phyloP scores from a whole-genome alignment of 2,113 vertebrate genomes.

The Galemys pyrenaicus region DNA sequence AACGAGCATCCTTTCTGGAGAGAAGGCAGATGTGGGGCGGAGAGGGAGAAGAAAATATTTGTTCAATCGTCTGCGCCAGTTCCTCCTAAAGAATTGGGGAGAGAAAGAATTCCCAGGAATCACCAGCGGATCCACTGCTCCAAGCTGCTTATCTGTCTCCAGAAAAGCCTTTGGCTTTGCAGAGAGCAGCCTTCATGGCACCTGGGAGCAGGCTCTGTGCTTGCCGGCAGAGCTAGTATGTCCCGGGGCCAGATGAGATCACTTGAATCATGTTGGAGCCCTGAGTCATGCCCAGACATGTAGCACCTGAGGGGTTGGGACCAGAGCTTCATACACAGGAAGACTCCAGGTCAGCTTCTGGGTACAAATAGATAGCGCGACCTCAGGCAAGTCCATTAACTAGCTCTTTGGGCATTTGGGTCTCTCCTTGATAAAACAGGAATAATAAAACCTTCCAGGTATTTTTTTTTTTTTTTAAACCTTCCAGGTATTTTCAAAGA shows the following conservation, averaged over 20 bases:
- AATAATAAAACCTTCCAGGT: background rate
- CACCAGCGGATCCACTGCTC: background rate
- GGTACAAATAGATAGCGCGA: background rate
- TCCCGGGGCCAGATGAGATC: background rate
- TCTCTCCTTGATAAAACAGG: background rate
- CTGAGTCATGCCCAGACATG: background rate
- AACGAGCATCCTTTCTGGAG: background rate
- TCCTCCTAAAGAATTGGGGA: background rate
- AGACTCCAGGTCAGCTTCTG: background rate
- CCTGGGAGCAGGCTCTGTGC: too few relatives aligned
- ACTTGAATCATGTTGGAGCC: fast-evolving
- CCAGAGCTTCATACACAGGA: too few relatives aligned
- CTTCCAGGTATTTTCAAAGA: background rate
- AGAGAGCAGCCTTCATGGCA: background rate
- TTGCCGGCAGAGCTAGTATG: background rate
- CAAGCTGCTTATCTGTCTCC: background rate
- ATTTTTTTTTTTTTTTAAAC: too few relatives aligned
- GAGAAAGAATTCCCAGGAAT: too few relatives aligned
- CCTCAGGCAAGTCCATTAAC: background rate
- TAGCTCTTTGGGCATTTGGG: background rate
- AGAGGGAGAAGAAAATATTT: background rate
- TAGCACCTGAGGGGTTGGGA: background rate
- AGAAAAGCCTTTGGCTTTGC: background rate
- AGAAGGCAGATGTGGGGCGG: background rate
- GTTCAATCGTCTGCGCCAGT: background rate